A percentile compares a stretch with the other conserved stretches of the same genome.
phyloP scores from a whole-genome alignment of 53 echinoderm and acorn worm species.

The Zoroaster sp. region DNA sequence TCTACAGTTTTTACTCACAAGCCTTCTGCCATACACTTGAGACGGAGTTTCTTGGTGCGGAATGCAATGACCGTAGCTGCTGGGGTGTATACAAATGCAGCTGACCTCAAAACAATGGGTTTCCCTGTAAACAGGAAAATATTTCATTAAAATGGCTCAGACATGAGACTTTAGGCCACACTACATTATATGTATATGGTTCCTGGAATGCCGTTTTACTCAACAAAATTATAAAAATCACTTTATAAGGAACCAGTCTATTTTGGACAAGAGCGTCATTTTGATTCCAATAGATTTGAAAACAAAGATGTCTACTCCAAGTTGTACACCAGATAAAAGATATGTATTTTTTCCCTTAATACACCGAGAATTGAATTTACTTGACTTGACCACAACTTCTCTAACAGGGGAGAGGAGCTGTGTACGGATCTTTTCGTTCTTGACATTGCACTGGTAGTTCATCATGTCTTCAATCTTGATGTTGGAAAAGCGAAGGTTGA shows the following conservation, averaged over 20 bases:
- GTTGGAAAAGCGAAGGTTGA: slow-evolving; percentile 49
- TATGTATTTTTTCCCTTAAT: too few species aligned
- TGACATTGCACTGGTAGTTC: slow-evolving; percentile 49
- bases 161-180: too few species aligned
- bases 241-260: too few species aligned
- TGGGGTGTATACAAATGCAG: slow-evolving; percentile 16
- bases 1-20: background rate
- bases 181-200: too few species aligned
- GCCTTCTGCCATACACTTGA: slow-evolving; percentile 44
- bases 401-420: slow-evolving; percentile 18
- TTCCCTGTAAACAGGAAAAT: slow-evolving; percentile 1
- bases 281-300: too few species aligned
- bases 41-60: slow-evolving; percentile 17
- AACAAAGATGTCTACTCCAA: too few species aligned
- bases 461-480: background rate
- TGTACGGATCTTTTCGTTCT: slow-evolving; percentile 21
- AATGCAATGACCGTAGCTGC: slow-evolving; percentile 4
- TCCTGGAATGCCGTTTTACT: too few species aligned
- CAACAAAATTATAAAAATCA: too few species aligned
- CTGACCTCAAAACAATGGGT: background rate
- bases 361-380: too few species aligned
- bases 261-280: too few species aligned
- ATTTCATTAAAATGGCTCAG: background rate
- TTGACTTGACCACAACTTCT: slow-evolving; percentile 2
- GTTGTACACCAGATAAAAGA: too few species aligned